Base-by-base conservation (phyloP, 1,140 invertebrate species). In the Centruroides sculpturatus region DNA sequence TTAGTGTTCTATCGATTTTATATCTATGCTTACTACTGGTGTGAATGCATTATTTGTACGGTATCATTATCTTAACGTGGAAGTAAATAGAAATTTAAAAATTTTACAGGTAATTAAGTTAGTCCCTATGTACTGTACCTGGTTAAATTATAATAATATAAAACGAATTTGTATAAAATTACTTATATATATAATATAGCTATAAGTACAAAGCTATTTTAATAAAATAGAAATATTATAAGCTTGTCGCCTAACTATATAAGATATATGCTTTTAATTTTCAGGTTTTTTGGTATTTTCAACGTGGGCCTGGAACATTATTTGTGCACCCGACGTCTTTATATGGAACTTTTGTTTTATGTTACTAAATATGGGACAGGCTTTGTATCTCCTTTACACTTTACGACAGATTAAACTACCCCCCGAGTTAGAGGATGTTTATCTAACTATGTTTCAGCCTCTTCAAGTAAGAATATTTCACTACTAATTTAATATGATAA, bases 271-370 rank as follows among this genome's bases (percentile, higher is more conserved):
- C 41, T 64, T 53, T 53, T 57, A 61, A 51, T 35, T 72, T 71
- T 48, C 72, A 89, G 88, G 84, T 48, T 87, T 89, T 68, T 79
- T 91, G 73, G 71, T 92, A 64, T 81, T 89, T 66, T 87, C 85
- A 4, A 82, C 86, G 41, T 92, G 89, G 89, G 84, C 88, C 9
- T 92, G 88, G 88, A 86, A 87, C 64, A 81, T 91, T 3, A 85
- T 91, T 49, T 92, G 89, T 70, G 86, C 89, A 3, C 87, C 88
- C 1, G 87, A 90, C 70, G 83, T 89, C 11, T 91, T 92, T 73
- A 86, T 85, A 0, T 92, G 88, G 88, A 91, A 89, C 70, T 89
- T 92, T 66, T 81, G 81, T 47, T 90, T 91, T 70, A 81, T 89
- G 64, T 72, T 91, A n/a, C 76, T 92, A 59, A 92, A 92, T 70